Evolutionary conservation across 2,888 invertebrate species (phyloP).

Genomic region (Hemicrepidius hirtus): DNA sequence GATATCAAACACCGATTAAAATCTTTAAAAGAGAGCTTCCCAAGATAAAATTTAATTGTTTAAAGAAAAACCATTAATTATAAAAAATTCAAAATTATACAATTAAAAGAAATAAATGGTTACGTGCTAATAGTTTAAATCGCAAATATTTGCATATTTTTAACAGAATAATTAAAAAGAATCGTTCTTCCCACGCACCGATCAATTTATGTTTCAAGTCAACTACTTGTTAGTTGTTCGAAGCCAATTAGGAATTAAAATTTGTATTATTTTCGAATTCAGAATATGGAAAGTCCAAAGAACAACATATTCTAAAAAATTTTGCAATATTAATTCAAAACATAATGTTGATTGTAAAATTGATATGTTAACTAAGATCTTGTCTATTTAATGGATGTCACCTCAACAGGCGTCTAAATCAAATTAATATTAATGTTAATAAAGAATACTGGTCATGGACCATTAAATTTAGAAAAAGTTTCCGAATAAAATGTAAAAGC

Average conservation of each 20-base stretch:
- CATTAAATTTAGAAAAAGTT: too few relatives aligned
- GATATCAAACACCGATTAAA: background rate
- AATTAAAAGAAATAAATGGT: constrained; percentile 6
- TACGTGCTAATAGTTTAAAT: background rate
- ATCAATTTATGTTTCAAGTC: constrained; percentile 6
- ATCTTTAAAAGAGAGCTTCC: too few relatives aligned
- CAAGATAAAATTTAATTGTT: too few relatives aligned
- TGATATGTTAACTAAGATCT: too few relatives aligned
- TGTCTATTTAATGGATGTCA: too few relatives aligned
- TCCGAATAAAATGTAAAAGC: too few relatives aligned
- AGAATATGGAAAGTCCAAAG: background rate
- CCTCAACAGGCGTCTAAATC: too few relatives aligned
- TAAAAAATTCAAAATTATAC: constrained; percentile 1
- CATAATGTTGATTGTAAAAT: too few relatives aligned
- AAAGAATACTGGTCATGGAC: too few relatives aligned
- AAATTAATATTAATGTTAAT: too few relatives aligned
- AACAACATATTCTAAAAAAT: background rate
- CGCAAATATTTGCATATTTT: constrained; percentile 23
- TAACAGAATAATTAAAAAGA: constrained; percentile 15
- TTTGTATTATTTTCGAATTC: constrained; percentile 4
- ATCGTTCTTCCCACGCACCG: background rate
- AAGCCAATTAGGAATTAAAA: constrained; percentile 6
- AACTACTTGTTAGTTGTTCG: constrained; percentile 16
- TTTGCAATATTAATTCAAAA: too few relatives aligned
- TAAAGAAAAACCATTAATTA: too few relatives aligned